These are phyloP conservation scores for Scrobipalpa costella DNA, from an alignment of 2,888 invertebrate species.

Conservation along the genomic window DNA sequence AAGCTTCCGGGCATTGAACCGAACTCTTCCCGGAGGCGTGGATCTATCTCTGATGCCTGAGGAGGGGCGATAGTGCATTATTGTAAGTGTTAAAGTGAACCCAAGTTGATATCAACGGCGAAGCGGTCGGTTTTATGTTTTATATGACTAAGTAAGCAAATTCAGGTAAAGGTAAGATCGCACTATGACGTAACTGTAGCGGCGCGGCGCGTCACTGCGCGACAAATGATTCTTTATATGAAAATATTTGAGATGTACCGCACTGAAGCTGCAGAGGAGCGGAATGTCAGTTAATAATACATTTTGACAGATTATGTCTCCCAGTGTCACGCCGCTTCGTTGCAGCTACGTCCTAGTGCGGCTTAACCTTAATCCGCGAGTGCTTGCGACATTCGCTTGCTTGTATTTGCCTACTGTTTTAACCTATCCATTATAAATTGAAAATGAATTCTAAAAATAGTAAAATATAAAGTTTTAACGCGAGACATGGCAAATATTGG, in stretches of 20 bases:
- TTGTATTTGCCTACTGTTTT: not conserved
- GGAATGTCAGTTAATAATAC: too few species aligned
- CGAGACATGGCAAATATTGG: not conserved
- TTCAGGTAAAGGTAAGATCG: too few species aligned
- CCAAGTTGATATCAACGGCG: constrained; percentile 53
- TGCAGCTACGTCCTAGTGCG: too few species aligned
- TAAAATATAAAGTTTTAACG: not conserved
- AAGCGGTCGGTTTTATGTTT: not conserved
- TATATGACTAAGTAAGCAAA: not conserved
- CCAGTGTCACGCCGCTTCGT: not conserved
- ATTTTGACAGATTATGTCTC: too few species aligned
- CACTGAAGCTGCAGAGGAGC: not conserved
- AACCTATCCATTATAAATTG: not conserved
- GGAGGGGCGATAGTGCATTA: constrained; percentile 60
- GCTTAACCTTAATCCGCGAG: not conserved
- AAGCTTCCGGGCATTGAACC: constrained; percentile 48
- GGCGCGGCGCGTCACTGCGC: too few species aligned
- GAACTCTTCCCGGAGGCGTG: constrained; percentile 51
- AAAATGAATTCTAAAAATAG: not conserved
- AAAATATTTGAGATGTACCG: too few species aligned
- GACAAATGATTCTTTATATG: too few species aligned
- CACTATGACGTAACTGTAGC: too few species aligned
- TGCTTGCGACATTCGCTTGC: not conserved
- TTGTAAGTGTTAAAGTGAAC: constrained; percentile 61
- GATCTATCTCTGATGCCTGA: constrained; percentile 58